phyloP scores from a whole-genome alignment of 1,140 invertebrate genomes.

The Ephestia elutella region DNA sequence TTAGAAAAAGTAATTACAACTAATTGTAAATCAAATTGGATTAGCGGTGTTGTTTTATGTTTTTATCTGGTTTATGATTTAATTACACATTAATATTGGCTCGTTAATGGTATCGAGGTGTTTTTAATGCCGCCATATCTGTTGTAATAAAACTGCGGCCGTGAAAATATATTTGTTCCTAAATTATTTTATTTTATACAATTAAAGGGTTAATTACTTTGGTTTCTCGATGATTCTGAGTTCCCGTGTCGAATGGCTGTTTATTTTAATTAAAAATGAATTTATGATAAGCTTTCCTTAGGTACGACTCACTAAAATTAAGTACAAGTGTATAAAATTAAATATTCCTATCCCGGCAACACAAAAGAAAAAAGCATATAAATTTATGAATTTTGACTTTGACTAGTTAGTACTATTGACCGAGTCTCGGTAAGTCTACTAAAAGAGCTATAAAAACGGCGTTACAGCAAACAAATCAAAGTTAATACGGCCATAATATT shows the following conservation, averaged over 20 bases:
- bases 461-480: constrained; percentile 13
- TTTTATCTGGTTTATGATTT: constrained; percentile 67
- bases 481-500: constrained; percentile 9
- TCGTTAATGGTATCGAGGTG: constrained; percentile 48
- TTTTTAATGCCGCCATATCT: constrained; percentile 40
- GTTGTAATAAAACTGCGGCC: constrained; percentile 34
- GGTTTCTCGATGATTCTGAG: neutral
- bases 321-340: neutral
- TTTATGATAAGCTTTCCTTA: neutral
- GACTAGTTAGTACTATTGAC: neutral
- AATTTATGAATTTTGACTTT: neutral
- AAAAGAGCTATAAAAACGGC: neutral
- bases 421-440: neutral
- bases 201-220: constrained; percentile 9
- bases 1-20: constrained; percentile 60
- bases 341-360: neutral
- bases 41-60: constrained; percentile 42
- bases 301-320: neutral
- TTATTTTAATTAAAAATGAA: neutral
- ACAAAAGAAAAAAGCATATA: neutral
- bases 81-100: constrained; percentile 59
- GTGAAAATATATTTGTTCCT: constrained; percentile 19
- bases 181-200: constrained; percentile 10
- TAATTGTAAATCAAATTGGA: constrained; percentile 66
- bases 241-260: neutral